Evolutionary conservation across 2,888 invertebrate species (phyloP).

Genomic region (Dastarcus helophoroides): DNA sequence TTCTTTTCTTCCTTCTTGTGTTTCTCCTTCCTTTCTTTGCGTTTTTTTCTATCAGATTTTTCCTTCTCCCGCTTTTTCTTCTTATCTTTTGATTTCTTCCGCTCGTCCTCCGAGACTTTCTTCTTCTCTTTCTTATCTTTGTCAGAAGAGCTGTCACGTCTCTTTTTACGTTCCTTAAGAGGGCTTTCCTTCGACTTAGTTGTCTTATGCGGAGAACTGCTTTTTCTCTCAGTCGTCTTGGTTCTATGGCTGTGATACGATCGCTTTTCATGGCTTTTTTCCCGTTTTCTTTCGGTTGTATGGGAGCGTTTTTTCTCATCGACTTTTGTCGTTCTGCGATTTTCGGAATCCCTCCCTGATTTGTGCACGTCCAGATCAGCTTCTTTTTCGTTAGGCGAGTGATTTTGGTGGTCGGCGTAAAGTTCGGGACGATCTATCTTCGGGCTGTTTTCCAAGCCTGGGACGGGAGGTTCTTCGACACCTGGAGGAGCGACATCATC

Average conservation of each 20-base stretch:
- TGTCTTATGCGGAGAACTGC: slow-evolving; percentile 11
- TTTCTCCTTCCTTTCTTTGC: slow-evolving; percentile 28
- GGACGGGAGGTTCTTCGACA: slow-evolving; percentile 50
- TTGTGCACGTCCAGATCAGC: no score
- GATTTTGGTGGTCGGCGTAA: neutral
- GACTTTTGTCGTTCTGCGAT: no score
- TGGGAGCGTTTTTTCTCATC: slow-evolving; percentile 11
- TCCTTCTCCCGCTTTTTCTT: slow-evolving; percentile 46
- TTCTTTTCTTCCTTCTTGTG: slow-evolving; percentile 31
- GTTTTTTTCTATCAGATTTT: slow-evolving; percentile 36
- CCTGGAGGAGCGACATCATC: slow-evolving; percentile 51
- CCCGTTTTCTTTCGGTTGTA: no score
- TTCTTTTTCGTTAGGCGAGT: slow-evolving; percentile 12
- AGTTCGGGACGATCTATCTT: slow-evolving; percentile 1
- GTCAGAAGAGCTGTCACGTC: slow-evolving; percentile 25
- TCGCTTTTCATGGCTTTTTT: slow-evolving; percentile 6
- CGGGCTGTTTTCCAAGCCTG: slow-evolving; percentile 40
- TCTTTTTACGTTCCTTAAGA: slow-evolving; percentile 30
- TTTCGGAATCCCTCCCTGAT: no score
- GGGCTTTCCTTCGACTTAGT: slow-evolving; percentile 21
- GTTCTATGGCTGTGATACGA: slow-evolving; percentile 23
- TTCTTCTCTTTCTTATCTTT: slow-evolving; percentile 16
- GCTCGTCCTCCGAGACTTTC: slow-evolving; percentile 31
- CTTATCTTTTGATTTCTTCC: slow-evolving; percentile 38
- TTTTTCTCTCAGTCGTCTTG: slow-evolving; percentile 21